Conservation (phyloP, 23 tunicate species). For the Trididemnum clinides region DNA sequence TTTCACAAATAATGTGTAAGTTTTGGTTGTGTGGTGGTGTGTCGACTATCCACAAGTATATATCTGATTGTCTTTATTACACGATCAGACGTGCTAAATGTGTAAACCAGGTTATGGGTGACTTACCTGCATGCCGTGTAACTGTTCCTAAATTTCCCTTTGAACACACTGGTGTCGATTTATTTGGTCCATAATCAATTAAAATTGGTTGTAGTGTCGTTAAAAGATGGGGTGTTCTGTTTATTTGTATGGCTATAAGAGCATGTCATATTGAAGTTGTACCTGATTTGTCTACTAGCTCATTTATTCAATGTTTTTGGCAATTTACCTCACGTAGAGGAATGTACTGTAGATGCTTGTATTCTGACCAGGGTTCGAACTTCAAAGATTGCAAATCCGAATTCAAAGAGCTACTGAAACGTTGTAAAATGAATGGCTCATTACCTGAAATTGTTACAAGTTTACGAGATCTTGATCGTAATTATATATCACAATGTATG, state of each 20-base stretch:
- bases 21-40: slow-evolving; percentile 25
- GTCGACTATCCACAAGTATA: neutral
- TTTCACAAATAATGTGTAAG: neutral
- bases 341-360: neutral
- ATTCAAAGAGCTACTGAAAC: neutral
- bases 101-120: slow-evolving; percentile 15
- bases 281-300: neutral
- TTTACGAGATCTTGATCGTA: neutral
- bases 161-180: slow-evolving; percentile 24
- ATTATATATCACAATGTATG: neutral
- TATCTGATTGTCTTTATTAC: neutral
- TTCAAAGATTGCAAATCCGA: neutral
- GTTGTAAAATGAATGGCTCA: neutral
- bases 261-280: slow-evolving; percentile 20
- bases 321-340: neutral
- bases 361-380: slow-evolving; percentile 13
- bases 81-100: neutral
- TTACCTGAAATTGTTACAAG: neutral
- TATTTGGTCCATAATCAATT: neutral
- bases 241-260: slow-evolving; percentile 19
- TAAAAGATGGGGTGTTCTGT: slow-evolving; percentile 29
- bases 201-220: slow-evolving; percentile 10
- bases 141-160: slow-evolving; percentile 25
- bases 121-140: slow-evolving; percentile 8
- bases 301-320: slow-evolving; percentile 18